phyloP scores from a whole-genome alignment of 2,888 invertebrate genomes.

The Drosophila anomelani region DNA sequence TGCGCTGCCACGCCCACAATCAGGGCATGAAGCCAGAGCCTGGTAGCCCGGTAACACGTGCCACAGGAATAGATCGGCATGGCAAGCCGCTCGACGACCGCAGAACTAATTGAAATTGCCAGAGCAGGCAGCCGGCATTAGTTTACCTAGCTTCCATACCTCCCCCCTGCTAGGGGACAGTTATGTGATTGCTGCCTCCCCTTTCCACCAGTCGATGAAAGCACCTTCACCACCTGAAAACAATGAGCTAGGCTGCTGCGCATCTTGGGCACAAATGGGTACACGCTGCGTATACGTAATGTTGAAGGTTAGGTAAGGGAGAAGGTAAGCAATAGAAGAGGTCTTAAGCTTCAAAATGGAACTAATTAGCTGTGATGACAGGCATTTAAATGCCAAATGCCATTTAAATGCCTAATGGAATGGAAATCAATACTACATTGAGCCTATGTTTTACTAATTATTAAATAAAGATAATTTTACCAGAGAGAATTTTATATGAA shows the following conservation, averaged over 20 bases:
- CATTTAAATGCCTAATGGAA: background rate
- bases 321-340: background rate
- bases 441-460: background rate
- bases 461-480: background rate
- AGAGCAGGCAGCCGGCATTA: slow-evolving; percentile 39
- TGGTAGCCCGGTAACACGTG: slow-evolving; percentile 24
- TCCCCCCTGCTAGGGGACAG: background rate
- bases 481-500: background rate
- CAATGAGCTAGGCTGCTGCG: background rate
- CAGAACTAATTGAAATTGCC: slow-evolving; percentile 61
- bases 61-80: slow-evolving; percentile 18
- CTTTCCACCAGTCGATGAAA: background rate
- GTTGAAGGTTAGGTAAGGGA: background rate
- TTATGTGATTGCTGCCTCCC: slow-evolving; percentile 11
- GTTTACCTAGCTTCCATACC: slow-evolving; percentile 16
- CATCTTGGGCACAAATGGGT: slow-evolving; percentile 10
- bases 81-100: slow-evolving; percentile 33
- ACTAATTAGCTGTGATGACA: background rate
- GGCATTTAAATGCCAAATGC: too few species aligned
- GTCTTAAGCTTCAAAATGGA: background rate
- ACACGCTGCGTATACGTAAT: slow-evolving; percentile 32
- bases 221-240: background rate
- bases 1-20: slow-evolving; percentile 48
- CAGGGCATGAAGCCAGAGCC: slow-evolving; percentile 4
- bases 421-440: background rate